These are phyloP conservation scores for Sylvia borin DNA, from an alignment of 2,797 vertebrate species.

Conservation along the genomic window DNA sequence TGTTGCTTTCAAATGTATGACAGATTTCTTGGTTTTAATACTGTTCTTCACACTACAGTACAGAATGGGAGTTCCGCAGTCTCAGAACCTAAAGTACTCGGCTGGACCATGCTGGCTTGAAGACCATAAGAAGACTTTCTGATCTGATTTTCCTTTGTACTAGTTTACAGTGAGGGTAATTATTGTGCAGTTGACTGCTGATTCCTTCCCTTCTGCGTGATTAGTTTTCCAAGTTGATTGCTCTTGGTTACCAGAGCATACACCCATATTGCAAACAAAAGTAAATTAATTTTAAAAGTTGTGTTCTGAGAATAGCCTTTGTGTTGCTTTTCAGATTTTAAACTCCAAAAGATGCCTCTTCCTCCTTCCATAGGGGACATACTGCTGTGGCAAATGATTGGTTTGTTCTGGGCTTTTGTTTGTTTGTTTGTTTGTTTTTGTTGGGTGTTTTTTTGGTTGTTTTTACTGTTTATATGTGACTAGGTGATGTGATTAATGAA, in stretches of 20 bases:
- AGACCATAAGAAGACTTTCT: neutral
- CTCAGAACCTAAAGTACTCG: neutral
- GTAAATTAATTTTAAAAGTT: neutral
- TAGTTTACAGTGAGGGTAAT: neutral
- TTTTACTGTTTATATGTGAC: neutral
- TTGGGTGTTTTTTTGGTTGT: neutral
- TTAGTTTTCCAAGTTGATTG: neutral
- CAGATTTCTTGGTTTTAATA: neutral
- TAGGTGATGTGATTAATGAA: neutral
- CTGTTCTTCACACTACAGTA: neutral
- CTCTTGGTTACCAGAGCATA: neutral
- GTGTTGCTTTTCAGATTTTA: neutral
- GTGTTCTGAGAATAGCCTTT: neutral
- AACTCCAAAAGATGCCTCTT: neutral
- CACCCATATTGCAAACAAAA: neutral
- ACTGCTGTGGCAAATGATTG: neutral
- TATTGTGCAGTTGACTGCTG: neutral
- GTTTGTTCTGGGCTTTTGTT: neutral
- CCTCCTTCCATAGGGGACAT: accelerated
- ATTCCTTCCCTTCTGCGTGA: neutral
- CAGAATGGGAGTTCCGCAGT: neutral
- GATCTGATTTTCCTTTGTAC: neutral
- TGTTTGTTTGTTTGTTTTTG: neutral
- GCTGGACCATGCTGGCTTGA: neutral
- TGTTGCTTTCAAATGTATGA: neutral